These are phyloP conservation scores for Anoplophora glabripennis DNA, from an alignment of 1,140 invertebrate genomes.

Conservation along the genomic window DNA sequence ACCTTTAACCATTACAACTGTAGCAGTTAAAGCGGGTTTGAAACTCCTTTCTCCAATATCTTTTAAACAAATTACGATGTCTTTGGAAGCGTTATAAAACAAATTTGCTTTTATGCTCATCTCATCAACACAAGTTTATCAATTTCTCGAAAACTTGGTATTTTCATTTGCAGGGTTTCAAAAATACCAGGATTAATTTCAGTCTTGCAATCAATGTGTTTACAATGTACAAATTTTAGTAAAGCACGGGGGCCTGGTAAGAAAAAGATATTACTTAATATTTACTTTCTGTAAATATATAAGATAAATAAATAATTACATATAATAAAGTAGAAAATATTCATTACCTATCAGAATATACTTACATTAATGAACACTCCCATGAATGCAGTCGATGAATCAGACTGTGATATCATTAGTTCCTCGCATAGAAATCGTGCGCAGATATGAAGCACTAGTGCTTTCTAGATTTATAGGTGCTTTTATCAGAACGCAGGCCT, in stretches of 20 bases:
- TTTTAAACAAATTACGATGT: not conserved
- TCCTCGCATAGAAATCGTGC: slow-evolving; percentile 33
- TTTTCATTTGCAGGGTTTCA: slow-evolving; percentile 1
- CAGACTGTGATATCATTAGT: slow-evolving; percentile 31
- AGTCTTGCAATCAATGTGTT: not conserved
- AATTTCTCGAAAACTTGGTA: not conserved
- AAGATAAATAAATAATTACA: too few species aligned
- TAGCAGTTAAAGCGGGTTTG: not conserved
- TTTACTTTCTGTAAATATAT: too few species aligned
- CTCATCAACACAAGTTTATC: slow-evolving; percentile 4
- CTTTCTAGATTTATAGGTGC: slow-evolving; percentile 39
- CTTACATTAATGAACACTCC: too few species aligned
- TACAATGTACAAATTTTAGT: not conserved
- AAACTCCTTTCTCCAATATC: slow-evolving; percentile 2
- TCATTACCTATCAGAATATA: too few species aligned
- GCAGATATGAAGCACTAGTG: slow-evolving; percentile 38
- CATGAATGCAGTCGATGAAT: slow-evolving; percentile 22
- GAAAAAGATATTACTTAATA: not conserved
- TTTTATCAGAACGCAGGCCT: slow-evolving; percentile 41
- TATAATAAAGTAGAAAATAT: too few species aligned
- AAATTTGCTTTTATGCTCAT: not conserved
- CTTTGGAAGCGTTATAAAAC: not conserved
- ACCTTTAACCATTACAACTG: slow-evolving; percentile 9
- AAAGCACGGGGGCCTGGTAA: not conserved
- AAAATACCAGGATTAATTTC: not conserved